phyloP scores from a whole-genome alignment of 2,113 vertebrate genomes.

The Xiphias gladius region DNA sequence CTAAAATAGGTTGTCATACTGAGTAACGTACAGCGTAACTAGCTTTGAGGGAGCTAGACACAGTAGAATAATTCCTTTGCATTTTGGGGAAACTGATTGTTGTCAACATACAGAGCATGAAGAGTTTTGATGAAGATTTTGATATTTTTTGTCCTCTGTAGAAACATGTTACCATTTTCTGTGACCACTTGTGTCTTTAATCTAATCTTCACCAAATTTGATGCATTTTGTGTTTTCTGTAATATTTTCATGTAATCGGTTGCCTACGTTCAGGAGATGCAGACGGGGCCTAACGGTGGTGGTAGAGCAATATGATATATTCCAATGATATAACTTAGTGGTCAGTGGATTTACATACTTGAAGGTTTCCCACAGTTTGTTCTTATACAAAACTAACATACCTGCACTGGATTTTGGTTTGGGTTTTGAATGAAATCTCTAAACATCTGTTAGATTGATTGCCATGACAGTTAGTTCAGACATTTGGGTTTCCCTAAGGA shows the following conservation, averaged over 20 bases:
- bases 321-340: background rate
- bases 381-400: background rate
- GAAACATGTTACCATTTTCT: background rate
- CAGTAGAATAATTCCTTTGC: background rate
- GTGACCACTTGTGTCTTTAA: too few relatives aligned
- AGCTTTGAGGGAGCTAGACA: background rate
- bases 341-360: background rate
- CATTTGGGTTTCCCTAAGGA: too few relatives aligned
- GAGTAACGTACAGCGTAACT: background rate
- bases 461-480: background rate
- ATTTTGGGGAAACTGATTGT: background rate
- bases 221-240: background rate
- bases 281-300: background rate
- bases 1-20: background rate
- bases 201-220: background rate
- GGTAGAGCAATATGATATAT: background rate
- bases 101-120: background rate
- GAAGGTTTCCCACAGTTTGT: background rate
- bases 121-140: background rate
- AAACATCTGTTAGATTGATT: background rate
- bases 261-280: background rate
- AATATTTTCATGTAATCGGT: background rate
- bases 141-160: too few relatives aligned
- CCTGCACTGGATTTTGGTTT: background rate
- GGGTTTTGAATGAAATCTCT: background rate